These are phyloP conservation scores for Blastomussa wellsi DNA, from an alignment of 92 coral and sea anemone genomes.

Conservation along the genomic window DNA sequence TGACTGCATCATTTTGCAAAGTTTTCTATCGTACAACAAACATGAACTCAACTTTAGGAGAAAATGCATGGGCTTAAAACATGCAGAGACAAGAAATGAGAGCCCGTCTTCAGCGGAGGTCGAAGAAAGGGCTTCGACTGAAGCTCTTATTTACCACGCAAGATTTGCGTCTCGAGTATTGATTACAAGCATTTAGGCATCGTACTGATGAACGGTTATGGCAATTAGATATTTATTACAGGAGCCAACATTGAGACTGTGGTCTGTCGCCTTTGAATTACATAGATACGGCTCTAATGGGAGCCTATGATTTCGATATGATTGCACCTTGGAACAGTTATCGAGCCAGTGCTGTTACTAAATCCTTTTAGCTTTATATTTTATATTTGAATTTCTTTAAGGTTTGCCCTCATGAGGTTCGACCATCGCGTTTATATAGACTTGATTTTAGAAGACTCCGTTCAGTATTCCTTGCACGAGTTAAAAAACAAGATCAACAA, in stretches of 20 bases:
- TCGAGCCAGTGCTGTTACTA: not conserved
- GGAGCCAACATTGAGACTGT: no score
- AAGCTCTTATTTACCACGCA: not conserved
- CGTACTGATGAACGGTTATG: no score
- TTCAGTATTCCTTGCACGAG: constrained; percentile 18
- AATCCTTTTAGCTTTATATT: not conserved
- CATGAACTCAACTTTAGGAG: no score
- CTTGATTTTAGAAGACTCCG: constrained; percentile 36
- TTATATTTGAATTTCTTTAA: not conserved
- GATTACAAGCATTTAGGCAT: no score
- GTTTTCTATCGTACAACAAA: no score
- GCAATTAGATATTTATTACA: no score
- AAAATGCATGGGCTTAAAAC: no score
- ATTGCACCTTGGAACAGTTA: no score
- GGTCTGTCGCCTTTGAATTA: no score
- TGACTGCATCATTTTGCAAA: no score
- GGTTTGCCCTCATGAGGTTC: constrained; percentile 42
- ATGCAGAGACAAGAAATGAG: not conserved
- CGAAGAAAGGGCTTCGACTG: not conserved
- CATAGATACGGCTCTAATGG: no score
- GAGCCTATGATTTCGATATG: no score
- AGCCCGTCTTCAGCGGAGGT: not conserved
- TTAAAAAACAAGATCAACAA: constrained; percentile 29
- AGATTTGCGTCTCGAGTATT: not conserved
- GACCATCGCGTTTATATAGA: constrained; percentile 41